These are phyloP conservation scores for Echinarachnius parma DNA, from an alignment of 53 echinoderm and acorn worm genomes.

Conservation along the genomic window DNA sequence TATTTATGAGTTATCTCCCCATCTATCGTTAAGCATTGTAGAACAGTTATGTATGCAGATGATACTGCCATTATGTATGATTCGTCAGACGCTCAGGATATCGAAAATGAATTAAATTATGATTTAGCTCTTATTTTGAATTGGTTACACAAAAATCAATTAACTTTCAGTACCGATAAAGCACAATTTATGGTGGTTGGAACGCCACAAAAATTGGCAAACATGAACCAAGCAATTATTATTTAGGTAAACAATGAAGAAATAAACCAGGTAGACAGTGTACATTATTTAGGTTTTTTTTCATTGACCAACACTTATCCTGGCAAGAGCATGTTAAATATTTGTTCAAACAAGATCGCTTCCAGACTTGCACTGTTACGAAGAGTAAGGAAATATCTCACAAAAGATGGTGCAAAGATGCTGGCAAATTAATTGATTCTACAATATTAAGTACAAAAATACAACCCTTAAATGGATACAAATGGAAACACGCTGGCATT, in stretches of 20 bases:
- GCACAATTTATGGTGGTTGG: no score
- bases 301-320: neutral
- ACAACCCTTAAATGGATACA: no score
- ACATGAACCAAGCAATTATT: no score
- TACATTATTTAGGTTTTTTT: neutral
- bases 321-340: conserved; percentile 9
- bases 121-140: neutral
- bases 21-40: neutral
- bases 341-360: no score
- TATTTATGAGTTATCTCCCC: conserved; percentile 1
- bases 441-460: no score
- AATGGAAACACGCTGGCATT: no score
- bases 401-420: no score
- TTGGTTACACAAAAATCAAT: neutral
- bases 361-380: no score
- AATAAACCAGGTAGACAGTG: neutral
- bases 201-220: no score
- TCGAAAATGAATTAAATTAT: neutral
- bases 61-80: neutral
- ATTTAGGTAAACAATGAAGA: no score
- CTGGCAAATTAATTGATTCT: no score
- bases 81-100: neutral
- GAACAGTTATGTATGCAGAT: neutral
- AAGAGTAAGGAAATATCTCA: no score
- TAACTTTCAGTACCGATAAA: neutral